Evolutionary conservation across 2,797 vertebrate species (phyloP), one percentile per base, ranked within the genome.

Genomic region (Cercopithecus hamlyni): DNA sequence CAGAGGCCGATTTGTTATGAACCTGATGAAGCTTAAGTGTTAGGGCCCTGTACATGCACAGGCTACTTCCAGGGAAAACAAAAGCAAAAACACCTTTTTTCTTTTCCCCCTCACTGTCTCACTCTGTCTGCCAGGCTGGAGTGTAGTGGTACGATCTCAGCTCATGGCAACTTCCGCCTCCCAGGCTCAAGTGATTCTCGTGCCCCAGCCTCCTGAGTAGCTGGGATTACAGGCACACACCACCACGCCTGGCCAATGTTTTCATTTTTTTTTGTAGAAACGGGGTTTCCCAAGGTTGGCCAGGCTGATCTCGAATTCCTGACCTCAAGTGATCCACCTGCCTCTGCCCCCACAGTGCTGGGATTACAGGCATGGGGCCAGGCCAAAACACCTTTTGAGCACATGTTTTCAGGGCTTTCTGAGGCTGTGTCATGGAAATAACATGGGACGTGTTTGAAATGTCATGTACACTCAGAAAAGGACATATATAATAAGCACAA

Each of bases 1-100:
- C 45, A 90, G 80, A 90, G 27, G 27, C 45, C 79, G 75, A 79
- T 95, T 94, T 96, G 30, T 90, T 95, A 70, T 20, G 22, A 92
- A 80, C 48, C 39, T 85, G 55, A 92, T 90, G 22, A 73, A 84
- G 26, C 43, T 77, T 72, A 88, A 84, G 45, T 19, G 39, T 88
- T 27, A 52, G 52, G 81, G 24, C 27, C 48, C 61, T 85, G 87
- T 2, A 15, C 14, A 20, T 52, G 9, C 22, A 70, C 4, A 43
- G 41, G 70, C 26, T 85, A 48, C 27, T 57, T 92, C 24, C 8
- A 52, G 52, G 27, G 39, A 36, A 85, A 83, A 88, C n/a, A 83
- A 15, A 64, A 33, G 30, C 15, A n/a, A 67, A 67, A 67, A 67
- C 33, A n/a, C 10, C 61, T n/a, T n/a, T 73, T 73, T 41, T 73